A percentile compares a stretch with the other conserved stretches of the same genome.
Conservation (phyloP, 2,797 vertebrate species). For the Pseudomugil tenellus region DNA sequence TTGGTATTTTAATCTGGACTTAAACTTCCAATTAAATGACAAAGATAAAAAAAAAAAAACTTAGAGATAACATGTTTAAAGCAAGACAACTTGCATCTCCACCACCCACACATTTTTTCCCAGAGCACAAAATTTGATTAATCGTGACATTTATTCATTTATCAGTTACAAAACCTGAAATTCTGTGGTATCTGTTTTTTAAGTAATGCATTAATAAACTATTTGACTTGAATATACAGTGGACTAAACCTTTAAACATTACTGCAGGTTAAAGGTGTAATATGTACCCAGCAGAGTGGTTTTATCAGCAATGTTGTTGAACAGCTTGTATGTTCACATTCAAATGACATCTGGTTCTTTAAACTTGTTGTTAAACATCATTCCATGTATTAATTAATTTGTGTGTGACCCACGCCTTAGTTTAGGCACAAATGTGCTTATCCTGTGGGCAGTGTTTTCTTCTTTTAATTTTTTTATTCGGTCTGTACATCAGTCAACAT, state of each 20-base stretch:
- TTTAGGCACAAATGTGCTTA: not conserved
- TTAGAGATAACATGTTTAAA: not conserved
- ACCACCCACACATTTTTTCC: too few species aligned
- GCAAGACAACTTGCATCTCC: not conserved
- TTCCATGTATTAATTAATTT: conserved; percentile 22
- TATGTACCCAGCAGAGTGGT: not conserved
- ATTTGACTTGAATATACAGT: conserved; percentile 1
- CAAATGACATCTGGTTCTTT: not conserved
- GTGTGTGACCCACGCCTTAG: conserved; percentile 19
- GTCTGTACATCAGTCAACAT: not conserved
- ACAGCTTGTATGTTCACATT: not conserved
- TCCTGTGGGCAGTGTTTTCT: not conserved
- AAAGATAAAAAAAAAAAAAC: not conserved
- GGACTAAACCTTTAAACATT: not conserved
- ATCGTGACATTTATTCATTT: not conserved
- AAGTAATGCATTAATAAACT: not conserved
- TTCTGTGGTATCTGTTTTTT: not conserved
- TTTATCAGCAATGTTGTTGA: not conserved
- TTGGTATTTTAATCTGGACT: not conserved
- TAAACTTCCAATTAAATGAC: not conserved
- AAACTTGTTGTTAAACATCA: conserved; percentile 4
- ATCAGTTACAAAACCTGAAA: not conserved
- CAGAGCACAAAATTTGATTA: not conserved
- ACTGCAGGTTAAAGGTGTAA: conserved; percentile 9
- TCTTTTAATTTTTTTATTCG: not conserved